Evolutionary conservation across 2,113 vertebrate species (phyloP).

Genomic region (Butastur rufipennis): DNA sequence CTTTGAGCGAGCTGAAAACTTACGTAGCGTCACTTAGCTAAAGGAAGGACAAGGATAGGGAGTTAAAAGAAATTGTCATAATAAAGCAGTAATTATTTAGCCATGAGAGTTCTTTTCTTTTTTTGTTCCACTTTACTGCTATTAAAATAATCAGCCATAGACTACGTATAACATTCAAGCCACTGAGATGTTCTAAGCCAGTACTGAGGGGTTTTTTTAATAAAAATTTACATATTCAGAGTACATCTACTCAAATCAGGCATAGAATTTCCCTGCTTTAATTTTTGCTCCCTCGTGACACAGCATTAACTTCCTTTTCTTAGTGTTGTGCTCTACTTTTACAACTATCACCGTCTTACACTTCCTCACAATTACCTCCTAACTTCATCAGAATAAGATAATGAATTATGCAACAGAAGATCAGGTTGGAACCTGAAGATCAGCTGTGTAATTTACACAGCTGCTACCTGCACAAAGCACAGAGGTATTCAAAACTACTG

Average conservation of each 20-base stretch:
- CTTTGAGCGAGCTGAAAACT: neutral
- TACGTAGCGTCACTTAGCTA: neutral
- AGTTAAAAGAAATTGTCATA: neutral
- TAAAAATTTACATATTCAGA: neutral
- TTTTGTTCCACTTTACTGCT: neutral
- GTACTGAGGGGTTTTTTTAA: neutral
- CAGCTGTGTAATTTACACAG: neutral
- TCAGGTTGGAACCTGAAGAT: neutral
- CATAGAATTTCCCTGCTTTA: neutral
- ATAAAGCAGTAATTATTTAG: neutral
- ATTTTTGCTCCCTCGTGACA: neutral
- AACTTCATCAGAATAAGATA: neutral
- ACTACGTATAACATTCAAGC: neutral
- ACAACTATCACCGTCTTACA: neutral
- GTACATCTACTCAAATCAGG: neutral
- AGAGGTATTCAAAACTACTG: neutral
- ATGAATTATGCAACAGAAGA: slow-evolving; percentile 13
- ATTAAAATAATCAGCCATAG: neutral
- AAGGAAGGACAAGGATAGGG: neutral
- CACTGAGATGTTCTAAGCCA: neutral
- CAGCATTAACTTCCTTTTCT: neutral
- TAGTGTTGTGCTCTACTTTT: slow-evolving; percentile 42
- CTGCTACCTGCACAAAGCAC: neutral
- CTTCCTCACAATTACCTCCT: neutral
- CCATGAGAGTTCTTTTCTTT: neutral